Conservation (phyloP, 2,797 vertebrate genomes). For the Taeniopygia guttata region DNA sequence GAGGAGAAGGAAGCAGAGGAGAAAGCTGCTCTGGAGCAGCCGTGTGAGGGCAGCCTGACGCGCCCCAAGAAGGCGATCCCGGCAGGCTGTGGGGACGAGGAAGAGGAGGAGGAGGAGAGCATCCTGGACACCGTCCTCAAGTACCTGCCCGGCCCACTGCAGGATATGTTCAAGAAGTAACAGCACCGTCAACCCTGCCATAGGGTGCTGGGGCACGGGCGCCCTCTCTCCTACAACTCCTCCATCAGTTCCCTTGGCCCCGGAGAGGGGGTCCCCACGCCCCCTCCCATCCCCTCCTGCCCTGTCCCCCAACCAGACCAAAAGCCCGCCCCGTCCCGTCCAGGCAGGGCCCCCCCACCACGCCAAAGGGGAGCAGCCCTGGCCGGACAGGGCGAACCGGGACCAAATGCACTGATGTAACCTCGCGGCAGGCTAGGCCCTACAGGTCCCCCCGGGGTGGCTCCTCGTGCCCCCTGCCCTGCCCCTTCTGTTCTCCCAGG, state of each 20-base stretch:
- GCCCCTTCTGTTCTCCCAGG: conserved; percentile 2
- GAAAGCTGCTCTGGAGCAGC: conserved; percentile 96
- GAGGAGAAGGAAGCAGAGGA: conserved; percentile 98
- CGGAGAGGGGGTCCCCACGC: not conserved
- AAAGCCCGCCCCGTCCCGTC: conserved; percentile 29
- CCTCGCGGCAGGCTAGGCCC: conserved; percentile 15
- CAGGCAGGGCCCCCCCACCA: conserved; percentile 40
- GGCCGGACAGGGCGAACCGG: conserved; percentile 37
- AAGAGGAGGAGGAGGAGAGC: conserved; percentile 96
- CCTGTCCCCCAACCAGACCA: not conserved
- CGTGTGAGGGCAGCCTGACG: conserved; percentile 94
- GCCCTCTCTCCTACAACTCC: conserved; percentile 1
- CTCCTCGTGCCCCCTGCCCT: conserved; percentile 7
- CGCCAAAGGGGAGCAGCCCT: conserved; percentile 51
- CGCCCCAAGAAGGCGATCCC: conserved; percentile 98
- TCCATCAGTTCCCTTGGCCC: conserved; percentile 21
- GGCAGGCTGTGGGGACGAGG: conserved; percentile 91
- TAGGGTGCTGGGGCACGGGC: conserved; percentile 63
- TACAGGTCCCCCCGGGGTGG: not conserved
- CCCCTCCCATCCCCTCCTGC: not conserved
- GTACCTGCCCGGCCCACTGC: conserved; percentile 94
- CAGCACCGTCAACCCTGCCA: conserved; percentile 33
- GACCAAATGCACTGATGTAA: conserved; percentile 69
- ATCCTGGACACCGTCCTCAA: conserved; percentile 99
- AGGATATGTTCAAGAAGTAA: conserved; percentile 99